These are phyloP conservation scores for Benitochromis conjunctus DNA, from an alignment of 2,113 vertebrate genomes.

Conservation along the genomic window DNA sequence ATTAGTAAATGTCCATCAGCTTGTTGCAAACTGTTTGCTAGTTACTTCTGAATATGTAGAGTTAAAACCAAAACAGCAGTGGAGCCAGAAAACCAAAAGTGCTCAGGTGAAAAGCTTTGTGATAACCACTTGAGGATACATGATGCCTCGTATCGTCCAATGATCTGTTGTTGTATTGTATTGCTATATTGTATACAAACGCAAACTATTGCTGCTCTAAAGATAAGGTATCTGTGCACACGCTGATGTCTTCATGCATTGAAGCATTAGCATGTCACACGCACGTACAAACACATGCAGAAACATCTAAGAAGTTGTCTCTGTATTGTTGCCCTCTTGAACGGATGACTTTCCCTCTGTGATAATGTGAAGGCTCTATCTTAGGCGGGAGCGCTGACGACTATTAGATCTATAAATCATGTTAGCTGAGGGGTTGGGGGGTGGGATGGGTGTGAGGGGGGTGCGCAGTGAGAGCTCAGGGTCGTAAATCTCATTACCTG, in stretches of 20 bases:
- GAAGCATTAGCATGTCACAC: background rate
- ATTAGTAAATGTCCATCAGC: background rate
- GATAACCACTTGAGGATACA: background rate
- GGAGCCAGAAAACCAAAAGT: background rate
- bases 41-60: background rate
- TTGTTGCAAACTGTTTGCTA: background rate
- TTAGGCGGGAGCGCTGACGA: constrained; percentile 47
- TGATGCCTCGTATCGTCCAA: background rate
- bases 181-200: background rate
- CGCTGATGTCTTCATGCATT: background rate
- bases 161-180: background rate
- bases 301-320: constrained; percentile 7
- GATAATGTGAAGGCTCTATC: constrained; percentile 64
- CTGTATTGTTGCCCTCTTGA: constrained; percentile 38
- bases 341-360: constrained; percentile 48
- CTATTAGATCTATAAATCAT: constrained; percentile 75
- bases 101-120: background rate
- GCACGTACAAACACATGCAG: background rate
- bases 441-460: background rate
- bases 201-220: background rate
- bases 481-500: constrained; percentile 76
- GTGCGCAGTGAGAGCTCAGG: constrained; percentile 52
- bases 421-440: constrained; percentile 40
- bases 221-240: background rate
- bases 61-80: background rate